Evolutionary conservation across 1,140 invertebrate species (phyloP), one percentile per base, ranked within the genome.

Genomic region (Microvelia longipes): DNA sequence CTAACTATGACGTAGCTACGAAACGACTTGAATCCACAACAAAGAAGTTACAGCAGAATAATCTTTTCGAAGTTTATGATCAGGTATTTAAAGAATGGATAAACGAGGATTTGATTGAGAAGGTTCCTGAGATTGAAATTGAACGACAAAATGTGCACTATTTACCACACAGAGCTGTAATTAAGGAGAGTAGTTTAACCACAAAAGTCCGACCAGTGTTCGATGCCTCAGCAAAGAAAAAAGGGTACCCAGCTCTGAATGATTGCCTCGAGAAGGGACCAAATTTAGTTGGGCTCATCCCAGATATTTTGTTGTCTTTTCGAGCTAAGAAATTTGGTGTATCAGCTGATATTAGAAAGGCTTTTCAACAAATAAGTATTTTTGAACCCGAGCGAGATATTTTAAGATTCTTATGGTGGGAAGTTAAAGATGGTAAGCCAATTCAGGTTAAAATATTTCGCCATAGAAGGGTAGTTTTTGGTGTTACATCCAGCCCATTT

Each of bases 401-500:
- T n/a, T n/a, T n/a, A n/a, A n/a, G n/a, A n/a, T n/a, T n/a, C n/a
- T n/a, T n/a, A n/a, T n/a, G n/a, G n/a, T n/a, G n/a, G n/a, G n/a
- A n/a, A n/a, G n/a, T n/a, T n/a, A n/a, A n/a, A n/a, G n/a, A n/a
- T n/a, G 68, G 60, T 24, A 27, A 68, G 29, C 14, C 14, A n/a
- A 61, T 27, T 60, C 2, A 60, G 14, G 30, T 62, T 2, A 35
- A 11, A 14, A 26, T 26, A 2, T 69, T 30, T 69, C 30, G 68
- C 30, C 68, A 69, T 24, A 50, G 68, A n/a, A 28, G 68, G 13
- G 28, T 69, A 19, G 26, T 69, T 63, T 69, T 69, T 62, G 68
- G 68, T n/a, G 68, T 69, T 24, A 50, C 68, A 2, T 35, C 68
- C 14, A 69, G 68, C 27, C 68, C 68, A n/a, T 69, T 69, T 26